These are phyloP conservation scores for Syngnathus acus DNA, from an alignment of 2,797 vertebrate genomes.

Conservation along the genomic window DNA sequence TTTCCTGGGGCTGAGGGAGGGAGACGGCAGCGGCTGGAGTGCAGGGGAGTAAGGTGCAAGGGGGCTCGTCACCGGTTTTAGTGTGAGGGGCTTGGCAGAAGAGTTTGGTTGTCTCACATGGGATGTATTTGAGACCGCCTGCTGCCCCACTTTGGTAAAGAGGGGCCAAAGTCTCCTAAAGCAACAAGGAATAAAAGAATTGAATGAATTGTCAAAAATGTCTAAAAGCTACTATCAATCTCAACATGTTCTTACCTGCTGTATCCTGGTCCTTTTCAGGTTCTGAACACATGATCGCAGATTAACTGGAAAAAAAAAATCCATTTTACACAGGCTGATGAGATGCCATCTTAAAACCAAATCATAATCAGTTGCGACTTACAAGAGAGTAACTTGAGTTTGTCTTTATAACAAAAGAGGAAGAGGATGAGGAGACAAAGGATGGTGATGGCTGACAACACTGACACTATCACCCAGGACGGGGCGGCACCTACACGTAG, in stretches of 20 bases:
- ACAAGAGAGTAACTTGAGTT: constrained; percentile 72
- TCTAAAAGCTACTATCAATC: too few relatives aligned
- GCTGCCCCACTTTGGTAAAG: constrained; percentile 59
- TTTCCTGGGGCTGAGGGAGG: constrained; percentile 24
- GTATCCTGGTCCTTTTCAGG: constrained; percentile 72
- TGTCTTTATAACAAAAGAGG: constrained; percentile 76
- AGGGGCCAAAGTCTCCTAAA: constrained; percentile 68
- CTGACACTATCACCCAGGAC: constrained; percentile 68
- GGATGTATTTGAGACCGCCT: constrained; percentile 44
- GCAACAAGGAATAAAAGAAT: neutral
- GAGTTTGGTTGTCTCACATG: constrained; percentile 63
- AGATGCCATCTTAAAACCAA: neutral
- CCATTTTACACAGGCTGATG: neutral
- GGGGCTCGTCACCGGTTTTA: constrained; percentile 30
- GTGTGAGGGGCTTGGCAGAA: constrained; percentile 49
- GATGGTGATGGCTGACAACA: constrained; percentile 65
- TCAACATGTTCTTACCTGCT: constrained; percentile 58
- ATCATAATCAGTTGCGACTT: constrained; percentile 8
- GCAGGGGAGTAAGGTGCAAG: constrained; percentile 37
- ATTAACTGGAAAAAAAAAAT: constrained; percentile 53
- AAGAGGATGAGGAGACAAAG: constrained; percentile 68
- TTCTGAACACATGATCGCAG: constrained; percentile 74
- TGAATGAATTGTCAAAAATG: too few relatives aligned
- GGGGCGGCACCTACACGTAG: constrained; percentile 39
- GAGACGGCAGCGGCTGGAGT: constrained; percentile 31